Evolutionary conservation across 2,888 invertebrate genomes (phyloP).

Genomic region (Chloromyia formosa): DNA sequence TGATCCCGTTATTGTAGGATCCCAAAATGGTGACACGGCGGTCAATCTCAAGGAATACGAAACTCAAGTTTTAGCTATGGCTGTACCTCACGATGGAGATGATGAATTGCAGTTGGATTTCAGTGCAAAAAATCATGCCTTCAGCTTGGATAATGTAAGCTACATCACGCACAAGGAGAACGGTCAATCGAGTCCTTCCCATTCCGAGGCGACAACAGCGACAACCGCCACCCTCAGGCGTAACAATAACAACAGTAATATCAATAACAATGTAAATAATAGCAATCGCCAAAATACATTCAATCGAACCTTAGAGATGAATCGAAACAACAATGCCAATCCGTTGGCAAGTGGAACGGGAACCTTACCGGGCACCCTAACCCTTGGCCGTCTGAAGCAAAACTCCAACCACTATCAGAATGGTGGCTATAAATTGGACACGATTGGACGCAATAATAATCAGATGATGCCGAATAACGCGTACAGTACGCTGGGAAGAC

Average conservation of each 20-base stretch:
- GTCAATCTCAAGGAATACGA: slow-evolving; percentile 90
- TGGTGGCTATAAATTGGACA: slow-evolving; percentile 62
- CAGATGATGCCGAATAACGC: slow-evolving; percentile 60
- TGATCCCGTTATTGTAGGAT: slow-evolving; percentile 71
- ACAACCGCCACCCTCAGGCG: slow-evolving; percentile 71
- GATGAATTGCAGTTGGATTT: slow-evolving; percentile 87
- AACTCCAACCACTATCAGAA: slow-evolving; percentile 63
- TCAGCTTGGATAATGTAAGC: slow-evolving; percentile 87
- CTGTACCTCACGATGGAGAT: slow-evolving; percentile 84
- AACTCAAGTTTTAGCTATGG: slow-evolving; percentile 93
- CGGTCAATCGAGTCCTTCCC: slow-evolving; percentile 77
- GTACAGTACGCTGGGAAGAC: slow-evolving; percentile 61
- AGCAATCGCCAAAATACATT: slow-evolving; percentile 63
- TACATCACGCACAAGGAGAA: slow-evolving; percentile 86
- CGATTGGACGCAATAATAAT: slow-evolving; percentile 60
- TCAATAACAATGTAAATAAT: slow-evolving; percentile 51
- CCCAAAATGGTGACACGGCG: slow-evolving; percentile 63
- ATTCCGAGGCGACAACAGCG: slow-evolving; percentile 85
- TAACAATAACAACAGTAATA: slow-evolving; percentile 55
- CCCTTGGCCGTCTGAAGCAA: slow-evolving; percentile 62
- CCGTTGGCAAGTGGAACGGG: slow-evolving; percentile 59
- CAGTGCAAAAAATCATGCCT: slow-evolving; percentile 86
- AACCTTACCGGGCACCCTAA: slow-evolving; percentile 60
- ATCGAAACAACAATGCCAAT: slow-evolving; percentile 60
- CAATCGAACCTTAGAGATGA: slow-evolving; percentile 63